Percentiles rank a stretch among this genome's conserved stretches.
Conservation (phyloP, 2,797 vertebrate species). For the Petrocephalus schoutedeni region DNA sequence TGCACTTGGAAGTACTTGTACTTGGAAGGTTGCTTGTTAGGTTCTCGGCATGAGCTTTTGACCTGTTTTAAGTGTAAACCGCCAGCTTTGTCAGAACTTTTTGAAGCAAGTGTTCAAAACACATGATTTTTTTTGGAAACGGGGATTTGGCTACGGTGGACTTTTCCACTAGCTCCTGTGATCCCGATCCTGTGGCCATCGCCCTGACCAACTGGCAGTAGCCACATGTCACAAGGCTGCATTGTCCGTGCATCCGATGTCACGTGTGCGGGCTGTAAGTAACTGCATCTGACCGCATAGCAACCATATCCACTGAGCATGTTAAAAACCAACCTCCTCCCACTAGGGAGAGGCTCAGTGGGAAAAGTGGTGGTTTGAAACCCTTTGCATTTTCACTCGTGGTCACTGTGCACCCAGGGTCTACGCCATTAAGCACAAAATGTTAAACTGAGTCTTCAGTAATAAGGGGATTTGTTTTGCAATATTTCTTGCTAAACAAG, state of each 20-base stretch:
- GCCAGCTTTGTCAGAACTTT: background rate
- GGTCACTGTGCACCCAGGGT: background rate
- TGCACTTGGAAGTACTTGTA: background rate
- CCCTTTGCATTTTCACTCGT: background rate
- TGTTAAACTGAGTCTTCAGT: background rate
- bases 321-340: background rate
- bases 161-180: background rate
- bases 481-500: background rate
- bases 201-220: slow-evolving; percentile 9
- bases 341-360: background rate
- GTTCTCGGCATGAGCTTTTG: background rate
- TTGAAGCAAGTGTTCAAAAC: background rate
- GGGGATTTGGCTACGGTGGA: background rate
- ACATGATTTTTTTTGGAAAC: background rate
- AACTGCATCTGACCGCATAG: slow-evolving; percentile 43
- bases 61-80: background rate
- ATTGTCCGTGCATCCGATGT: slow-evolving; percentile 29
- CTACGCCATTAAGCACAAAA: background rate
- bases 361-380: background rate
- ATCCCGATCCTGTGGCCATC: background rate
- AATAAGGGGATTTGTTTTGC: background rate
- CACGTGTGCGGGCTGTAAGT: slow-evolving; percentile 31
- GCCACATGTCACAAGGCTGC: slow-evolving; percentile 39
- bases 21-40: background rate
- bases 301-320: background rate